Conservation (phyloP, 1,140 invertebrate genomes). For the Diachasmimorpha longicaudata region DNA sequence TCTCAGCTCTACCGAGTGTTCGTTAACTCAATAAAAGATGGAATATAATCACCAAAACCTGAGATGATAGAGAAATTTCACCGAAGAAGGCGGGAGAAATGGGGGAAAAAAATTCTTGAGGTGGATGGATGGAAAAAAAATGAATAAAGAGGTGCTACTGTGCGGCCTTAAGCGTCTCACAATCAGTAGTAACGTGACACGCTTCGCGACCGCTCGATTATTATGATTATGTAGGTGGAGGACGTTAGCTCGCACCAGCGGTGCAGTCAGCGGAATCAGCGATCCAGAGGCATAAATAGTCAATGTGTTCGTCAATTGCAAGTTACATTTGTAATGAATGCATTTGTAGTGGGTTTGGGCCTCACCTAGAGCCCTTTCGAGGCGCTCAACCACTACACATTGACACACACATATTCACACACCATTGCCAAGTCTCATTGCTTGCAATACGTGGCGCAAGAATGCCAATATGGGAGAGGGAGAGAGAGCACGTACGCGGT, state of each 20-base stretch:
- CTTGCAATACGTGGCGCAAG: not conserved
- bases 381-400: too few relatives aligned
- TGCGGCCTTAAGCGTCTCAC: not conserved
- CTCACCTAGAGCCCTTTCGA: not conserved
- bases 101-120: too few relatives aligned
- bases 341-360: not conserved
- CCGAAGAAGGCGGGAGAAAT: too few relatives aligned
- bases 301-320: not conserved
- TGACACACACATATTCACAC: not conserved
- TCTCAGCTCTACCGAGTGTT: too few relatives aligned
- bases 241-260: not conserved
- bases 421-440: not conserved
- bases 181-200: not conserved
- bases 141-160: not conserved
- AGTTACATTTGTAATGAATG: not conserved
- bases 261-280: not conserved
- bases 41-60: not conserved
- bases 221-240: constrained; percentile 28
- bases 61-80: too few relatives aligned
- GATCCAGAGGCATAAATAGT: too few relatives aligned
- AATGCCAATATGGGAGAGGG: not conserved
- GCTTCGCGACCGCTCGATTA: constrained; percentile 17
- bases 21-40: too few relatives aligned
- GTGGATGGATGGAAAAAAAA: too few relatives aligned
- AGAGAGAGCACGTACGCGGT: not conserved